Percentiles rank a stretch among this genome's conserved stretches.
Conservation (phyloP, 1,140 invertebrate genomes). For the Pristionchus pacificus region DNA sequence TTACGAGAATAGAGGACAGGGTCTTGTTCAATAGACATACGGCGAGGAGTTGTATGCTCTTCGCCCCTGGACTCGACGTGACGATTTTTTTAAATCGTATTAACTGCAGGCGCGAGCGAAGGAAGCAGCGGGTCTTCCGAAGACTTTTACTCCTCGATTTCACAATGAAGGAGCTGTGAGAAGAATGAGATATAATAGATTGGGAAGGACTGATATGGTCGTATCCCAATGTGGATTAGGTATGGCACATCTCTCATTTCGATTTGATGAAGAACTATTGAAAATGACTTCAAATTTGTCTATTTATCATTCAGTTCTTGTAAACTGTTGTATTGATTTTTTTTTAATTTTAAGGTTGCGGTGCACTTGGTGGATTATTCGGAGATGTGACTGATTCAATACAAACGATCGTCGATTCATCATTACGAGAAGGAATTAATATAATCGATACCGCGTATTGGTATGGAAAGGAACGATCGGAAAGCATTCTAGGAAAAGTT, state of each 20-base stretch:
- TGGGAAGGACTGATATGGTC: slow-evolving; percentile 65
- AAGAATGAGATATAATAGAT: slow-evolving; percentile 62
- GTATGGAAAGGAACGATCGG: slow-evolving; percentile 72
- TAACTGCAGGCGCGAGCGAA: neutral
- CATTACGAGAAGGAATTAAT: slow-evolving; percentile 76
- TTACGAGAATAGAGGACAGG: too few species aligned
- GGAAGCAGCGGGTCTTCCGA: slow-evolving; percentile 48
- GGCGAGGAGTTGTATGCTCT: too few species aligned
- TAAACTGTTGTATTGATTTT: neutral
- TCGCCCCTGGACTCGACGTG: too few species aligned
- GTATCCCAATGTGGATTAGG: slow-evolving; percentile 67
- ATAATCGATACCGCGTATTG: slow-evolving; percentile 85
- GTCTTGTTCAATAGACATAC: too few species aligned
- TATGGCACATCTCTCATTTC: slow-evolving; percentile 50
- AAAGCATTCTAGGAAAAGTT: slow-evolving; percentile 77
- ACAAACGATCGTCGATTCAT: slow-evolving; percentile 65
- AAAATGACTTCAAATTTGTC: slow-evolving; percentile 58
- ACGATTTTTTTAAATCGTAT: slow-evolving; percentile 1
- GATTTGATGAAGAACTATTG: slow-evolving; percentile 27
- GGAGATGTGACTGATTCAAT: slow-evolving; percentile 33
- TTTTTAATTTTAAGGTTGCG: slow-evolving; percentile 28
- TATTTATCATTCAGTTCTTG: neutral
- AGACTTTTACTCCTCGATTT: slow-evolving; percentile 65
- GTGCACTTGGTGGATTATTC: slow-evolving; percentile 27
- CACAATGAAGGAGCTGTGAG: slow-evolving; percentile 63